These are phyloP conservation scores for Orgyia antiqua DNA, from an alignment of 2,888 invertebrate species.

Conservation along the genomic window DNA sequence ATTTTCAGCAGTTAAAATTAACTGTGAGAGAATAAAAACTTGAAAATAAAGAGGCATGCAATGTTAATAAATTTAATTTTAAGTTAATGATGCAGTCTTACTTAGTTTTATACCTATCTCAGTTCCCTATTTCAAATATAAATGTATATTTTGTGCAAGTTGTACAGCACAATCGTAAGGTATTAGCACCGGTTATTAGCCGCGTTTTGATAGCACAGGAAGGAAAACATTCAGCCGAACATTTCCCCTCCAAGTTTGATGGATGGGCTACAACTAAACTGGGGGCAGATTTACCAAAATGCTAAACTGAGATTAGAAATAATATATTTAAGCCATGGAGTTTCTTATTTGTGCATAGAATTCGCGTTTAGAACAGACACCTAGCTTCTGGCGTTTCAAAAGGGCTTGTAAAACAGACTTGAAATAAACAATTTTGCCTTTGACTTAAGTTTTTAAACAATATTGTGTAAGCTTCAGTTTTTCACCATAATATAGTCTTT, in stretches of 20 bases:
- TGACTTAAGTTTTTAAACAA: not conserved
- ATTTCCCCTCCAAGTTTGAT: conserved; percentile 37
- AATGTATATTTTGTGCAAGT: conserved; percentile 19
- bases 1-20: no score
- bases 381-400: no score
- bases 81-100: not conserved
- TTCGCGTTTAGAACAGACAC: no score
- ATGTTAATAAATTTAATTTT: no score
- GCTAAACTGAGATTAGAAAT: conserved; percentile 4
- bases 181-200: conserved; percentile 31
- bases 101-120: not conserved
- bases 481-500: no score
- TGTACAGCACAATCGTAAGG: conserved; percentile 19
- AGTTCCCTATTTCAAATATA: not conserved
- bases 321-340: no score
- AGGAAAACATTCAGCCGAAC: conserved; percentile 40
- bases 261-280: conserved; percentile 26
- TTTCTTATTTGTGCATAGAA: no score
- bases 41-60: no score
- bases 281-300: conserved; percentile 8
- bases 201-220: conserved; percentile 30
- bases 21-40: no score
- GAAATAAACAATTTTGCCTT: no score
- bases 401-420: no score
- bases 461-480: no score